phyloP scores from a whole-genome alignment of 1,140 invertebrate genomes.

The Grapholita molesta region DNA sequence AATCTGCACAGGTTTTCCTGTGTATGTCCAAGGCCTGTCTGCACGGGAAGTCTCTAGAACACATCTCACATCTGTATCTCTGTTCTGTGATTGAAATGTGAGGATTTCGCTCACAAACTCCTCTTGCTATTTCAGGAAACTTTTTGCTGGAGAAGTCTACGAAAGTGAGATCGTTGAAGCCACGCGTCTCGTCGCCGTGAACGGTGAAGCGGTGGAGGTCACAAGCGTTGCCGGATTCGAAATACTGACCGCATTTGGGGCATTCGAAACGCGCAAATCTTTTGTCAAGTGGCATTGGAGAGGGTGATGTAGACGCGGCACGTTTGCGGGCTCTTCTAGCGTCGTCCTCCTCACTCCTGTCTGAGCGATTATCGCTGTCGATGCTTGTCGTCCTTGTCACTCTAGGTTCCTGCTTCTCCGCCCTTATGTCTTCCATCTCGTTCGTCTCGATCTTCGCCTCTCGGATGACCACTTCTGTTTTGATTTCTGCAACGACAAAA shows the following conservation, averaged over 20 bases:
- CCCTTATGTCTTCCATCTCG: slow-evolving; percentile 50
- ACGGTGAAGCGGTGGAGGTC: slow-evolving; percentile 82
- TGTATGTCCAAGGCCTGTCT: slow-evolving; percentile 84
- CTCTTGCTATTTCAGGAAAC: slow-evolving; percentile 86
- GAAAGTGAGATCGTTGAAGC: slow-evolving; percentile 87
- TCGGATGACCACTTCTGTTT: slow-evolving; percentile 66
- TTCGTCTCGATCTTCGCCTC: slow-evolving; percentile 66
- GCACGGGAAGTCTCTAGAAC: slow-evolving; percentile 86
- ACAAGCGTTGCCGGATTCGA: slow-evolving; percentile 84
- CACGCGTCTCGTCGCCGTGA: slow-evolving; percentile 78
- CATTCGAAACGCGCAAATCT: slow-evolving; percentile 87
- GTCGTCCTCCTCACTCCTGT: slow-evolving; percentile 75
- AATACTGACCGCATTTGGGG: slow-evolving; percentile 83
- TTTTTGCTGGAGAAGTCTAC: slow-evolving; percentile 88
- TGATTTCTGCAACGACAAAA: slow-evolving; percentile 72
- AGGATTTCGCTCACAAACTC: slow-evolving; percentile 84
- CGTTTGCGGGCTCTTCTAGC: slow-evolving; percentile 62
- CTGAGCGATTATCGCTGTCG: slow-evolving; percentile 67
- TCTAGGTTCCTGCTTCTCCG: slow-evolving; percentile 48
- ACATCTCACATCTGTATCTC: slow-evolving; percentile 85
- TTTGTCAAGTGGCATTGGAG: slow-evolving; percentile 82
- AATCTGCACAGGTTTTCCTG: slow-evolving; percentile 77
- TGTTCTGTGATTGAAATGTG: slow-evolving; percentile 82
- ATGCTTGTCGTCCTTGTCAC: slow-evolving; percentile 59
- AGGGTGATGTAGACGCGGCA: slow-evolving; percentile 69